These are phyloP conservation scores for Tragelaphus strepsiceros DNA, from an alignment of 2,113 vertebrate genomes.

Conservation along the genomic window DNA sequence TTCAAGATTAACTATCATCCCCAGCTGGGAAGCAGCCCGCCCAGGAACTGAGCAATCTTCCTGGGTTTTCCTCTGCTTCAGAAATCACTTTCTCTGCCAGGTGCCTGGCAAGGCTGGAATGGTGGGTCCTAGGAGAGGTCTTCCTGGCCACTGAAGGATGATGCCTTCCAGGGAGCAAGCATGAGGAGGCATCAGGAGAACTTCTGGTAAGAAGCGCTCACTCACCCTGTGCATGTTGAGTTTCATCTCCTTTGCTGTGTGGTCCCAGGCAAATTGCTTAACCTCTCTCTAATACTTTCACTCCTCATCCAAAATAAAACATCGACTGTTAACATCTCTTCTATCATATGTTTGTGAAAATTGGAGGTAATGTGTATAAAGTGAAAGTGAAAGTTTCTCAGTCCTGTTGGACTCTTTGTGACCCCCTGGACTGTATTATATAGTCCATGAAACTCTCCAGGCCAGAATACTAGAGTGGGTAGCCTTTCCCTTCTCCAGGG, in stretches of 20 bases:
- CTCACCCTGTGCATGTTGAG: neutral
- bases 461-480: neutral
- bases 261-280: neutral
- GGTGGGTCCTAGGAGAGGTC: neutral
- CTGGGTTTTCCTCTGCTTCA: conserved; percentile 50
- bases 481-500: neutral
- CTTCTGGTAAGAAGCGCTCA: neutral
- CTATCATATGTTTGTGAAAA: neutral
- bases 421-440: neutral
- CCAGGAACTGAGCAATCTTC: conserved; percentile 60
- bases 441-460: neutral
- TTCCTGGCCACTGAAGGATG: neutral
- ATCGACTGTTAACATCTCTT: neutral
- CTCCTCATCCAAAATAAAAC: neutral
- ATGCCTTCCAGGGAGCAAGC: neutral
- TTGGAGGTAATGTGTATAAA: neutral
- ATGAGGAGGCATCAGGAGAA: neutral
- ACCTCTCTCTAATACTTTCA: neutral
- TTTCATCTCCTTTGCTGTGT: neutral
- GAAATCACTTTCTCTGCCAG: conserved; percentile 50
- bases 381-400: neutral
- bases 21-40: conserved; percentile 58
- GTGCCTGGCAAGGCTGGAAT: neutral
- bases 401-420: neutral
- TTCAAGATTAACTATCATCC: conserved; percentile 69